phyloP scores from a whole-genome alignment of 1,140 invertebrate species.

The Zeugodacus cucurbitae region DNA sequence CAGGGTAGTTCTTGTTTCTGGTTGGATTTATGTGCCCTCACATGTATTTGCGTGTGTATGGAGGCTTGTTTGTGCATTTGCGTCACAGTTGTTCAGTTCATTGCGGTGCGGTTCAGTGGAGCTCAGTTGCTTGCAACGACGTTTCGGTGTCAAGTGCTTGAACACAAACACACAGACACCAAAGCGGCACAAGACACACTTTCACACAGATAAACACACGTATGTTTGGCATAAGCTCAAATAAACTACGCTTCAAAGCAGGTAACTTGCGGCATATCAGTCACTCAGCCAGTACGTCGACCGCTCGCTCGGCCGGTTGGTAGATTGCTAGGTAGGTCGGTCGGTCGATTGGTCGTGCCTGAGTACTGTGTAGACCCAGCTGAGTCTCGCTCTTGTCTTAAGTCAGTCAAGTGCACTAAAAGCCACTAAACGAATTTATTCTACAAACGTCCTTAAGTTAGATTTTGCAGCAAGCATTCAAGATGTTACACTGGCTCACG shows the following conservation, averaged over 20 bases:
- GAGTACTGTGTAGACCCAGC: not conserved
- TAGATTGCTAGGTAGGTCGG: not conserved
- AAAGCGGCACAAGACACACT: not conserved
- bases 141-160: slow-evolving; percentile 32
- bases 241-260: not conserved
- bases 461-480: slow-evolving; percentile 9
- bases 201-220: not conserved
- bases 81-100: slow-evolving; percentile 35
- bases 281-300: not conserved
- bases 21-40: not conserved
- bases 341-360: not conserved
- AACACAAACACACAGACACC: not conserved
- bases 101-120: not conserved
- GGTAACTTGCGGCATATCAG: not conserved
- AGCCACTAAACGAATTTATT: slow-evolving; percentile 37
- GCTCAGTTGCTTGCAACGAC: not conserved
- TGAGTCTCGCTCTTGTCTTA: slow-evolving; percentile 5
- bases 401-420: slow-evolving; percentile 32
- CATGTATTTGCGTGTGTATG: not conserved
- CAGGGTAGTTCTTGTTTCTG: not conserved
- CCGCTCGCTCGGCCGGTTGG: not conserved
- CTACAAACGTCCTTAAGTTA: not conserved
- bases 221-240: not conserved
- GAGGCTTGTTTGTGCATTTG: slow-evolving; percentile 1
- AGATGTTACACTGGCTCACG: not conserved